Base-by-base conservation (phyloP, 64 coral and sea anemone genomes). In the Orbicella faveolata region DNA sequence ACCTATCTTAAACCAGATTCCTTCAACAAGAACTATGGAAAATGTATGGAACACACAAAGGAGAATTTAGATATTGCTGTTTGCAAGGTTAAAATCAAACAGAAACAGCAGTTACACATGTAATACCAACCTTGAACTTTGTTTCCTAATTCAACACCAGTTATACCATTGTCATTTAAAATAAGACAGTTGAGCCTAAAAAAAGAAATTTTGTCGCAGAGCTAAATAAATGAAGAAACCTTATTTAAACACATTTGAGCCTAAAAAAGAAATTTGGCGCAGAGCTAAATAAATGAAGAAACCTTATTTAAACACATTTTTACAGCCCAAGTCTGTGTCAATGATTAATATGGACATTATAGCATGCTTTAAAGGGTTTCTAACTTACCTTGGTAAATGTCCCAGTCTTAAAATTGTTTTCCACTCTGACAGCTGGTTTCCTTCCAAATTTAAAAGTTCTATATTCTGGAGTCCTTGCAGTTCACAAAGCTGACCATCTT, bases 351-450 rank as follows among this genome's bases (percentile, higher is more conserved):
- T 48, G 39, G 4, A 41, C 4, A 41, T 41, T 41, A 41, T 2
- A 41, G 39, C 39, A 41, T 41, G 39, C 39, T 41, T 41, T 48
- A 48, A 48, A 48, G 44, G 4, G 44, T 48, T 48, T 48, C 25
- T 76, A 76, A 76, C 14, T 41, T 44, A 96, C 95, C 89, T 96
- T 87, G 92, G 88, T 23, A 95, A 87, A 37, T 52, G 69, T 10
- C 83, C 87, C 10, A 99, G 79, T 75, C 79, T 65, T 7, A 89
- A 73, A 63, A 99, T 61, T 65, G 90, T 86, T 79, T 73, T 83
- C 97, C 97, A 99, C 12, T 96, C 85, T 73, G 88, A 86, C 23
- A 99, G 33, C 34, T 88, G 77, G 78, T 96, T 99, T 36, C 94
- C 97, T 30, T 99, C 88, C 16, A 99, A 74, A 79, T 99, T 89